Evolutionary conservation across 2,797 vertebrate genomes (phyloP), one percentile per base, ranked within the genome.

Genomic region (Trichosurus vulpecula): DNA sequence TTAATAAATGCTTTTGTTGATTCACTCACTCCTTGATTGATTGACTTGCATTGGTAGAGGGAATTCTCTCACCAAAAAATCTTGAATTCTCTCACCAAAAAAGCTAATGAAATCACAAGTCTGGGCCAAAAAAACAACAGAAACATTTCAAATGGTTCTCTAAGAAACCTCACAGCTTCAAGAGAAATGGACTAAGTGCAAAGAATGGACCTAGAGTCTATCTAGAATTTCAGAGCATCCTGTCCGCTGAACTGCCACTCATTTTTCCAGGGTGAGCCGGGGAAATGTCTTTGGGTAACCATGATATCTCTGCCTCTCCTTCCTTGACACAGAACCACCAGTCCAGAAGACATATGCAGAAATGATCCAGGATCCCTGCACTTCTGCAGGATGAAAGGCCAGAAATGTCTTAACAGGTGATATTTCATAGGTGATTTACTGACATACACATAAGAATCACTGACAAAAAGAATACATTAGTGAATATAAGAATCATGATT

Each of bases 341-440:
- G 91, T n/a, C 30, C n/a, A 55, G 16, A 87, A 9, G 31, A n/a
- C 0, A 2, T 4, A 31, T 35, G 31, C 53, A n/a, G 29, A 66
- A 54, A 1, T 0, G 0, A 52, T 16, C 47, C 12, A 1, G 19
- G 8, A 57, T 51, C 31, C 0, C 16, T 13, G 3, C 25, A 30
- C 35, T n/a, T 30, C 41, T 11, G 1, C 0, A 2, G 29, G 1
- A 52, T 11, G 52, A 87, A 56, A 92, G 54, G 30, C 14, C 6
- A 0, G 2, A 47, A 27, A 81, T 81, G 74, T n/a, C 58, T 66
- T 14, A 35, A 35, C 11, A 66, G 58, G n/a, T 74, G 41, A 87
- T 87, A 51, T 51, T 51, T 51, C 41, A 87, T 51, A 47, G 74
- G 41, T 27, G 22, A 87, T 87, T 87, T 51, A 47, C 74, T 47